Evolutionary conservation across 2,888 invertebrate species (phyloP).

Genomic region (Trypoxylon attenuatum): DNA sequence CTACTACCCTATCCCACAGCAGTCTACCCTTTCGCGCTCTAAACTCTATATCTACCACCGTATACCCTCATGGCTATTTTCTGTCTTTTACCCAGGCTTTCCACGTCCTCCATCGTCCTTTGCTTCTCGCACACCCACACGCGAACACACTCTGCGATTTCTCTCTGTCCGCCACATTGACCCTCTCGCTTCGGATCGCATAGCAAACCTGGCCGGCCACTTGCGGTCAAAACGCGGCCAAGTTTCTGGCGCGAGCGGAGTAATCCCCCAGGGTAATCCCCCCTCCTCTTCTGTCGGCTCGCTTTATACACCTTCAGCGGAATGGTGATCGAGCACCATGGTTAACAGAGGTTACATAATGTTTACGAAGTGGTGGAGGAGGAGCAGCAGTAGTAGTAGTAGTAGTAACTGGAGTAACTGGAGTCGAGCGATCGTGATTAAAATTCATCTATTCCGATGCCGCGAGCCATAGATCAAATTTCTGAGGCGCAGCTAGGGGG

Average conservation of each 20-base stretch:
- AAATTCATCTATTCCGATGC: not conserved
- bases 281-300: not conserved
- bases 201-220: constrained; percentile 9
- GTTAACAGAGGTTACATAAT: constrained; percentile 2
- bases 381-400: not conserved
- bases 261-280: not conserved
- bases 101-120: not conserved
- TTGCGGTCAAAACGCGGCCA: constrained; percentile 41
- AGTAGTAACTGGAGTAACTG: constrained; percentile 24
- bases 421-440: constrained; percentile 20
- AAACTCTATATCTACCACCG: not conserved
- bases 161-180: constrained; percentile 2
- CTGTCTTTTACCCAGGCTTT: not conserved
- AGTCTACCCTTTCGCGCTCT: constrained; percentile 1
- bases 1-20: constrained; percentile 16
- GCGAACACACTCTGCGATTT: not conserved
- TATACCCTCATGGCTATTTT: not conserved
- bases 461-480: not conserved
- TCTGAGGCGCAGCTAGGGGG: not conserved
- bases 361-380: constrained; percentile 11
- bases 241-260: constrained; percentile 23
- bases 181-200: not conserved
- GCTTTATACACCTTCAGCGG: not conserved
- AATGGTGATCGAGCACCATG: constrained; percentile 5
- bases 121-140: not conserved